A percentile compares a stretch with the other conserved stretches of the same genome.
phyloP scores from a whole-genome alignment of 64 coral and sea anemone species.

The Pocillopora verrucosa region DNA sequence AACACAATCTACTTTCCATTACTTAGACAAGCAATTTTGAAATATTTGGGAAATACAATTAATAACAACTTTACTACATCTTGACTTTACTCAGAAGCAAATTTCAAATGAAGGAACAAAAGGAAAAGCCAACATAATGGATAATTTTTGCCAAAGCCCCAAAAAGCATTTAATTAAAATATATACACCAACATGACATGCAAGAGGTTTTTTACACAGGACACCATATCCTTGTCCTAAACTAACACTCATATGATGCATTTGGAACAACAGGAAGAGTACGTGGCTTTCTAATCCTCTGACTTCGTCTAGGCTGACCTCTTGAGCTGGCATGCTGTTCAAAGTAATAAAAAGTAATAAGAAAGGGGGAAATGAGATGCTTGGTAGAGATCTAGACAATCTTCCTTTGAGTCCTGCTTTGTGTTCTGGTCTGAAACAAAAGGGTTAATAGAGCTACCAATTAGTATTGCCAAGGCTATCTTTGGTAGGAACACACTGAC shows the following conservation, averaged over 20 bases:
- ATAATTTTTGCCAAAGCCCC: neutral
- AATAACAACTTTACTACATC: neutral
- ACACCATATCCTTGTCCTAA: neutral
- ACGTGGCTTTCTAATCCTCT: slow-evolving; percentile 8
- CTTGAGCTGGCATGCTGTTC: slow-evolving; percentile 19
- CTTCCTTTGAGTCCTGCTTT: slow-evolving; percentile 19
- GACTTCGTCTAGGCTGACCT: neutral
- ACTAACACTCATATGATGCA: slow-evolving; percentile 16
- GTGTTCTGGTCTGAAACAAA: slow-evolving; percentile 29
- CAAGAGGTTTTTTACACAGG: neutral
- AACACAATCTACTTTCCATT: no score
- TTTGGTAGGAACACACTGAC: neutral
- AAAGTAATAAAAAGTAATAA: slow-evolving; percentile 33
- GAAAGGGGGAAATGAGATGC: slow-evolving; percentile 1
- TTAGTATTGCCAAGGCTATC: neutral
- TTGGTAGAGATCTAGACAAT: neutral
- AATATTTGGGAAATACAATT: no score
- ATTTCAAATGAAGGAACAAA: neutral
- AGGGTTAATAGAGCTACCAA: neutral
- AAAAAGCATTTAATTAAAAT: neutral
- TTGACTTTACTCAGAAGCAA: neutral
- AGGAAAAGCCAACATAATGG: neutral
- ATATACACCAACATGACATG: neutral
- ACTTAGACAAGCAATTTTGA: no score
- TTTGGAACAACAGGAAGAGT: slow-evolving; percentile 13